Percentiles rank a stretch among this genome's conserved stretches.
These are phyloP conservation scores for Melieria picta DNA, from an alignment of 2,888 invertebrate genomes.

Conservation along the genomic window DNA sequence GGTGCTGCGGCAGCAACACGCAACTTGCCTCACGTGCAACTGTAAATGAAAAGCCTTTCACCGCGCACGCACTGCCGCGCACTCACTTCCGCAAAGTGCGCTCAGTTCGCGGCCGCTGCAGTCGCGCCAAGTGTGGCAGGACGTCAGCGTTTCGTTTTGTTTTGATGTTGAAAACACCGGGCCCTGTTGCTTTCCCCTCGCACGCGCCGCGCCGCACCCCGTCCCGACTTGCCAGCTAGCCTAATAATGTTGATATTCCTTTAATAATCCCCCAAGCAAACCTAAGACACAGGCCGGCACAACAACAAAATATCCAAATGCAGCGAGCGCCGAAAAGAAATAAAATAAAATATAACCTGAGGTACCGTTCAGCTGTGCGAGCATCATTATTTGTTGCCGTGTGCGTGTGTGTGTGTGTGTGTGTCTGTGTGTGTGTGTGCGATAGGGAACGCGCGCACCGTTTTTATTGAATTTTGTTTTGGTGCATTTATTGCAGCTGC, in stretches of 20 bases:
- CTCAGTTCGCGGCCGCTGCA: not conserved
- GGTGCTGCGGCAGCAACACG: conserved; percentile 19
- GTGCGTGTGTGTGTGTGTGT: not conserved
- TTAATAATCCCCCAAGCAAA: conserved; percentile 29
- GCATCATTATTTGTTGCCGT: not conserved
- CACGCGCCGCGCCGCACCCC: no score
- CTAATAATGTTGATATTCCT: conserved; percentile 27
- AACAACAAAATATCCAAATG: no score
- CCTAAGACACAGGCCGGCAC: not conserved
- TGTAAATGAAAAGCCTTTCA: conserved; percentile 32
- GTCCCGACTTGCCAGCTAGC: not conserved
- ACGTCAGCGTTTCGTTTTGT: conserved; percentile 25
- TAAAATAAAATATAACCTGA: no score
- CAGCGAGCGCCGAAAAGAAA: no score
- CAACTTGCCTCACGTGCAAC: conserved; percentile 25
- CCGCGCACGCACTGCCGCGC: conserved; percentile 6
- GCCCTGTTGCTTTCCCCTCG: conserved; percentile 9
- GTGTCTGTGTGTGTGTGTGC: not conserved
- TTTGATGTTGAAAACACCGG: conserved; percentile 28
- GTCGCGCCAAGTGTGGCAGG: conserved; percentile 9
- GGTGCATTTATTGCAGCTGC: conserved; percentile 36
- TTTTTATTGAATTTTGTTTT: conserved; percentile 7
- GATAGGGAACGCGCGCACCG: not conserved
- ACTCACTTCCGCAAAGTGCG: not conserved
- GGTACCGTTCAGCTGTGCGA: no score